Conservation (phyloP, 2,797 vertebrate genomes). For the Harpagifer antarcticus region DNA sequence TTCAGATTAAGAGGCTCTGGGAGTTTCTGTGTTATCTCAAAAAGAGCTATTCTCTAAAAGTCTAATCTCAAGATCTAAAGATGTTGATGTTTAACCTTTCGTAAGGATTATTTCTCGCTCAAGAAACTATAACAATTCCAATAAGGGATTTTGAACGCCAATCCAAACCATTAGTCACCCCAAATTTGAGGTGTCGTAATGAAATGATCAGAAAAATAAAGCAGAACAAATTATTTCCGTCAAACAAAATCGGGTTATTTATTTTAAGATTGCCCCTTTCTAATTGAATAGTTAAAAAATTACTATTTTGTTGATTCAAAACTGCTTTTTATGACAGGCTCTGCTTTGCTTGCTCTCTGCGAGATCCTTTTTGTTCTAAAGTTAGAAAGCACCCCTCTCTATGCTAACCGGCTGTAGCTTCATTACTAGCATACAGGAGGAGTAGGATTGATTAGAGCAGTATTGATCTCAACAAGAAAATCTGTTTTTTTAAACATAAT, state of each 20-base stretch:
- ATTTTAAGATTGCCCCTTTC: not conserved
- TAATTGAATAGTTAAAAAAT: not conserved
- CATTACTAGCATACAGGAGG: not conserved
- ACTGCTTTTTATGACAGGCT: not conserved
- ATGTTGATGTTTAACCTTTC: not conserved
- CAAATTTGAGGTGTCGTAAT: not conserved
- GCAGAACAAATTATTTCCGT: not conserved
- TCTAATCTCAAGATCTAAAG: not conserved
- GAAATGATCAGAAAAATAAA: not conserved
- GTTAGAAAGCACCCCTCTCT: not conserved
- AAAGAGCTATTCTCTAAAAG: not conserved
- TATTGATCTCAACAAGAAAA: not conserved
- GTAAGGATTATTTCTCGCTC: not conserved
- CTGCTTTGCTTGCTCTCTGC: not conserved
- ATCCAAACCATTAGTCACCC: not conserved
- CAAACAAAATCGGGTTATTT: not conserved
- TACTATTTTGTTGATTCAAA: not conserved
- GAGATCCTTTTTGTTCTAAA: no score
- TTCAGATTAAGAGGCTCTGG: not conserved
- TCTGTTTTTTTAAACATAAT: not conserved
- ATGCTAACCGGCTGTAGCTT: conserved; percentile 7
- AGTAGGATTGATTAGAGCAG: not conserved
- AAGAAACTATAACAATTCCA: not conserved
- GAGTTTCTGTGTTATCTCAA: not conserved
- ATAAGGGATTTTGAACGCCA: not conserved